Evolutionary conservation across 2,888 invertebrate species (phyloP), one percentile per base, ranked within the genome.

Genomic region (Argynnis bischoffii): DNA sequence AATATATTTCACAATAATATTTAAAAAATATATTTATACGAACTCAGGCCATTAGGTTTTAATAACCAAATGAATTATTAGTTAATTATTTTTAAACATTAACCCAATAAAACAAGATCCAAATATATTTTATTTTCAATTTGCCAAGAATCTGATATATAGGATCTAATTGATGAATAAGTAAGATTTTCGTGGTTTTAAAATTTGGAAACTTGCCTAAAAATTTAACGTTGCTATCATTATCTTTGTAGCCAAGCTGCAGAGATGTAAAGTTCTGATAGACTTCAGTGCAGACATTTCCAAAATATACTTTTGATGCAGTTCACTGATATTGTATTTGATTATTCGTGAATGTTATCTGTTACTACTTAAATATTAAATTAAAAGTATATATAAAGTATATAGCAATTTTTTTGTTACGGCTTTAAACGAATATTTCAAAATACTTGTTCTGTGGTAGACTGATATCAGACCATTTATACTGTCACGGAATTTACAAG

Each of bases 161-260:
- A 15, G 48, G 41, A n/a, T 66, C 26, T 41, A 51, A 66, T 60
- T 41, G 57, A 47, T 63, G 59, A 41, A 63, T 54, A 50, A 18
- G 51, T 61, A 55, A 55, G 55, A 55, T 66, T 66, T 41, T 63
- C 57, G 57, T 47, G 50, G 63, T 15, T 50, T 63, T 48, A 35
- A 61, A 57, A 56, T 64, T 74, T 74, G 74, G 71, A 73, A 47
- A 53, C 11, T 64, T 72, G 74, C 73, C 73, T 61, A 74, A 69
- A 72, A 68, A 66, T 72, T 65, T 46, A 63, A 67, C 60, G 54
- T 64, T 35, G 59, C 50, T 67, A 65, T 67, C 70, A 69, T 71
- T 71, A 70, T 63, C 64, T 63, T 65, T 55, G 26, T 41, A 72
- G 69, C 69, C 72, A 70, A 73, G 69, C 64, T 68, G 66, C 54